Evolutionary conservation across 2,888 invertebrate genomes (phyloP).

Genomic region (Ferrisia virgata): DNA sequence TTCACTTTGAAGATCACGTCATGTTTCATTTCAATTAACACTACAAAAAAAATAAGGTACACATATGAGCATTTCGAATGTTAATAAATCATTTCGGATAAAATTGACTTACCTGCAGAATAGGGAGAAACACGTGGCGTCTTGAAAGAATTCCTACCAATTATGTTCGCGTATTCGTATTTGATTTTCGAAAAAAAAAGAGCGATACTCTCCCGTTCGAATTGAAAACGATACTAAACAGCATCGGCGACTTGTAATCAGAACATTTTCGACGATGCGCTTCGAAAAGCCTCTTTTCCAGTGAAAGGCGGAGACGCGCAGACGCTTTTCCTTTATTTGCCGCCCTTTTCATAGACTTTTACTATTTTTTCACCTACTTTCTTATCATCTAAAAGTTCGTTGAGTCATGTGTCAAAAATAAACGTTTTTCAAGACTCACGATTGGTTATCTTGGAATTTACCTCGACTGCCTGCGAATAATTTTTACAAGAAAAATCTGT

Average conservation of each 20-base stretch:
- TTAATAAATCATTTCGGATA: no score
- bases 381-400: constrained; percentile 39
- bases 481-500: background rate
- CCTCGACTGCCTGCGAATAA: constrained; percentile 14
- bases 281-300: constrained; percentile 38
- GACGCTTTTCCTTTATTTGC: constrained; percentile 10
- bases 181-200: background rate
- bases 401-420: constrained; percentile 39
- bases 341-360: constrained; percentile 44
- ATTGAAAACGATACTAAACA: constrained; percentile 36
- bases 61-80: no score
- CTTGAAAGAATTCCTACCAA: constrained; percentile 38
- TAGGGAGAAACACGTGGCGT: constrained; percentile 43
- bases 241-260: background rate
- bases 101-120: constrained; percentile 13
- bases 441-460: constrained; percentile 29
- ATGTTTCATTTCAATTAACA: no score
- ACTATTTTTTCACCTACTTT: constrained; percentile 45
- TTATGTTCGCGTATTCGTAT: constrained; percentile 29
- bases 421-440: constrained; percentile 35
- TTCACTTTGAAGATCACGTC: no score
- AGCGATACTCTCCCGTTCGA: constrained; percentile 13
- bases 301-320: constrained; percentile 44
- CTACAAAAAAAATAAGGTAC: no score
- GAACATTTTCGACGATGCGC: background rate